These are phyloP conservation scores for Heliconius hewitsoni DNA, from an alignment of 1,140 invertebrate species.

Conservation along the genomic window DNA sequence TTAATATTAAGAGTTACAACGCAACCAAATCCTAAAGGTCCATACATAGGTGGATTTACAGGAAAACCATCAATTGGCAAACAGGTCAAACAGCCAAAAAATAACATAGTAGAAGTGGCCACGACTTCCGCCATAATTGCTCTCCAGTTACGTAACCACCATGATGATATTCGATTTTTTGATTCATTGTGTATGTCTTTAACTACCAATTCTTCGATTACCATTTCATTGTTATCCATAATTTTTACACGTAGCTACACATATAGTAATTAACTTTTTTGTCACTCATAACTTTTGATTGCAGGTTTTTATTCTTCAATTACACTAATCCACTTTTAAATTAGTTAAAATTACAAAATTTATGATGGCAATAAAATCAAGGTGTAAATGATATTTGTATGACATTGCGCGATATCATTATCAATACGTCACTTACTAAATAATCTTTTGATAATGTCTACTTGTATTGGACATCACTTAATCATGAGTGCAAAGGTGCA, in stretches of 20 bases:
- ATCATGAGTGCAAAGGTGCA: not conserved
- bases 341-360: not conserved
- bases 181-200: conserved; percentile 28
- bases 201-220: conserved; percentile 32
- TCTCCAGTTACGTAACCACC: conserved; percentile 46
- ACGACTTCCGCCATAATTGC: conserved; percentile 57
- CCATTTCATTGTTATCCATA: not conserved
- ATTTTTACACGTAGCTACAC: not conserved
- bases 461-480: not conserved
- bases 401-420: not conserved
- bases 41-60: conserved; percentile 46
- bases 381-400: not conserved
- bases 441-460: not conserved
- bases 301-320: not conserved
- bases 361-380: not conserved
- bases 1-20: conserved; percentile 79
- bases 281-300: not conserved
- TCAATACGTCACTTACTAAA: not conserved
- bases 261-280: not conserved
- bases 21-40: conserved; percentile 62
- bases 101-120: conserved; percentile 55
- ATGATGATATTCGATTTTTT: conserved; percentile 8
- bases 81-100: conserved; percentile 65
- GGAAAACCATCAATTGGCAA: conserved; percentile 53
- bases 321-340: not conserved